phyloP scores from a whole-genome alignment of 2,888 invertebrate genomes.

The Empis stercorea region DNA sequence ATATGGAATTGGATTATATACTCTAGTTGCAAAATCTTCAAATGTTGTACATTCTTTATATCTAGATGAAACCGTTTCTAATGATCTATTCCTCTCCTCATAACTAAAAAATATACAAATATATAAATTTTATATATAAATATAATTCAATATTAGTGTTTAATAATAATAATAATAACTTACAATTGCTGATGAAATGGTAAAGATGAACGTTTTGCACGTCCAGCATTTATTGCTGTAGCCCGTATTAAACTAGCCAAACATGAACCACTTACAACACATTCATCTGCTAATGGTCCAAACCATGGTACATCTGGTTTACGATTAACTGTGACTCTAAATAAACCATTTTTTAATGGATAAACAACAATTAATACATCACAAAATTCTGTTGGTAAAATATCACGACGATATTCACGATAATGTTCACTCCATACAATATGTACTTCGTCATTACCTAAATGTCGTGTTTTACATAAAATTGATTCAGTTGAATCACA shows the following conservation, averaged over 20 bases:
- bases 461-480: constrained; percentile 83
- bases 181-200: constrained; percentile 85
- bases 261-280: constrained; percentile 43
- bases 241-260: constrained; percentile 77
- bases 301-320: constrained; percentile 87
- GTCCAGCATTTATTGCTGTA: constrained; percentile 84
- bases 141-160: constrained; percentile 4
- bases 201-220: constrained; percentile 79
- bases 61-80: constrained; percentile 71
- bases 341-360: constrained; percentile 75
- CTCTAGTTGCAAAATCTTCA: constrained; percentile 70
- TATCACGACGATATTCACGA: constrained; percentile 89
- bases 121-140: constrained; percentile 6
- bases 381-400: constrained; percentile 98
- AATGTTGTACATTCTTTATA: constrained; percentile 82
- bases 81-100: constrained; percentile 75
- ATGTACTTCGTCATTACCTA: constrained; percentile 97
- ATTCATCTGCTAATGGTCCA: constrained; percentile 91
- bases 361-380: constrained; percentile 96
- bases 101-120: constrained; percentile 48
- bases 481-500: constrained; percentile 77
- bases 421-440: constrained; percentile 98
- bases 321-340: constrained; percentile 75
- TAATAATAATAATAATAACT: constrained; percentile 28
- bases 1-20: constrained; percentile 50